These are phyloP conservation scores for Lateolabrax maculatus DNA, from an alignment of 2,797 vertebrate genomes.

Conservation along the genomic window DNA sequence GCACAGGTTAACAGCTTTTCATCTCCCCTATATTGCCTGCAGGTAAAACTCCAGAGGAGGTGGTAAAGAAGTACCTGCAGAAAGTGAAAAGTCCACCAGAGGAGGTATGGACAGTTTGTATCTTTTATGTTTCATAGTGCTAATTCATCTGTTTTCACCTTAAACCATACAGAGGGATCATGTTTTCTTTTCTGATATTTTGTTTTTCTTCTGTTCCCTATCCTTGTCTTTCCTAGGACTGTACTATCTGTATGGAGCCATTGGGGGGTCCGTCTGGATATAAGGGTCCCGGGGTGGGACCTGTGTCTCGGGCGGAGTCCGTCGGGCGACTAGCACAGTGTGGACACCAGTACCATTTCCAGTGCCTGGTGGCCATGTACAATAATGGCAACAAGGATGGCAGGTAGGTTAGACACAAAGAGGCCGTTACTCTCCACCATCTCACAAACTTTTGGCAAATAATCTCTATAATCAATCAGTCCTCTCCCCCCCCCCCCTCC, in stretches of 20 bases:
- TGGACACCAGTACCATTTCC: slow-evolving; percentile 92
- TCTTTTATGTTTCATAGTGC: neutral
- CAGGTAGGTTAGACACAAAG: slow-evolving; percentile 52
- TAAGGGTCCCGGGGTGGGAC: slow-evolving; percentile 88
- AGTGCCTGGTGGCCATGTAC: slow-evolving; percentile 96
- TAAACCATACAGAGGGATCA: neutral
- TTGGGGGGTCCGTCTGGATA: slow-evolving; percentile 92
- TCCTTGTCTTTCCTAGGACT: slow-evolving; percentile 83
- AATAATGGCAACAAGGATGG: slow-evolving; percentile 95
- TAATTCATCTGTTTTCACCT: neutral
- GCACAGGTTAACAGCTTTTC: neutral
- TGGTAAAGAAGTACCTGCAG: slow-evolving; percentile 95
- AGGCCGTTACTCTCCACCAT: neutral
- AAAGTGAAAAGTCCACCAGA: slow-evolving; percentile 93
- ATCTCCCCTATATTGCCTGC: slow-evolving; percentile 22
- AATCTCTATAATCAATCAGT: neutral
- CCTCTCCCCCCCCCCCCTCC: neutral
- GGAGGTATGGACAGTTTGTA: slow-evolving; percentile 84
- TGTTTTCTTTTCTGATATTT: no score
- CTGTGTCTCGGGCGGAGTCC: slow-evolving; percentile 84
- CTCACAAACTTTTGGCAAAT: neutral
- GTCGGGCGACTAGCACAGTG: slow-evolving; percentile 92
- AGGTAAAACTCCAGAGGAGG: slow-evolving; percentile 95
- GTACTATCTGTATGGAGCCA: slow-evolving; percentile 95
- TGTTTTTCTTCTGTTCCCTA: neutral